These are phyloP conservation scores for Pandemis heparana DNA, from an alignment of 2,888 invertebrate species.

Conservation along the genomic window DNA sequence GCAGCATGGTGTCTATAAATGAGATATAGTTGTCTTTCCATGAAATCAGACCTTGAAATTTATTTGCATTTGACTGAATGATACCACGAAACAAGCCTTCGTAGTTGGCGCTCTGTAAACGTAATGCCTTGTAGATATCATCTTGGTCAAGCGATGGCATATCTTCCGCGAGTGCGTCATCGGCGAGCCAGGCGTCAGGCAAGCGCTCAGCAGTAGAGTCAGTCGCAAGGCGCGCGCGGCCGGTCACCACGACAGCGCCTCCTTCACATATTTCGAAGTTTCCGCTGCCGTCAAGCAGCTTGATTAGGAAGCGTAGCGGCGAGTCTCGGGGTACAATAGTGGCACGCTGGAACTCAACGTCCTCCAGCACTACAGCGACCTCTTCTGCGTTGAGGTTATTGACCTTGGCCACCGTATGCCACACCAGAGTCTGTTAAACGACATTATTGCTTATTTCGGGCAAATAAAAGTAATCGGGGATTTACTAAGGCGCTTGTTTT, in stretches of 20 bases:
- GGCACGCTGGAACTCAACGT: conserved; percentile 96
- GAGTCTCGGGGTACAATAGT: conserved; percentile 96
- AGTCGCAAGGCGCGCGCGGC: conserved; percentile 88
- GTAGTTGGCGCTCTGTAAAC: conserved; percentile 95
- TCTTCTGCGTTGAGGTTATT: conserved; percentile 90
- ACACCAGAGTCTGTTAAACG: conserved; percentile 87
- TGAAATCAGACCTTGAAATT: conserved; percentile 89
- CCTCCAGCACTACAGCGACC: conserved; percentile 94
- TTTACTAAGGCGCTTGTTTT: too few species aligned
- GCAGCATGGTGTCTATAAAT: conserved; percentile 98
- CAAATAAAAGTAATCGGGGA: too few species aligned
- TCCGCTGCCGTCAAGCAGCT: conserved; percentile 92
- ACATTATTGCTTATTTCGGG: neutral
- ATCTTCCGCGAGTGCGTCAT: conserved; percentile 59
- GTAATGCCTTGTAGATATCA: conserved; percentile 95
- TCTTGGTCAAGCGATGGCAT: conserved; percentile 84
- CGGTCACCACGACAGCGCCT: conserved; percentile 93
- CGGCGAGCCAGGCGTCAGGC: conserved; percentile 66
- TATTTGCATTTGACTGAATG: conserved; percentile 89
- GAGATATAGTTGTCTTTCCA: conserved; percentile 98
- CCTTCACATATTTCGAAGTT: conserved; percentile 96
- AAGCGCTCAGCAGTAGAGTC: conserved; percentile 88
- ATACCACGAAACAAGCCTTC: conserved; percentile 93
- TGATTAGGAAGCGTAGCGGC: conserved; percentile 92
- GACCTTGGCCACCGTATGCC: conserved; percentile 94